Base-by-base conservation (phyloP, 35 echinoderm and acorn worm species). In the Heliocidaris erythrogramma region DNA sequence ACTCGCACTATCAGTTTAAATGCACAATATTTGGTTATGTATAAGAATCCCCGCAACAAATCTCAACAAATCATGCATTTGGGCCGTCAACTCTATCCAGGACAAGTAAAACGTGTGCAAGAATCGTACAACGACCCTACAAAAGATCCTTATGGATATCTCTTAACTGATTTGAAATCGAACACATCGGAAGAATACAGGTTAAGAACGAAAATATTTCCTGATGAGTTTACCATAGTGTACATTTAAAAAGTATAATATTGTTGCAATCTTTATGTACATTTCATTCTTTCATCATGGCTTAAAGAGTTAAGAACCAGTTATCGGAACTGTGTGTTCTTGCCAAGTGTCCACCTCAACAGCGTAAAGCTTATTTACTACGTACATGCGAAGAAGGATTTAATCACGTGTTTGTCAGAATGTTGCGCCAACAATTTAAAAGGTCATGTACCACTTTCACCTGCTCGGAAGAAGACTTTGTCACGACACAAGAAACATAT, bases 1-100 rank as follows among this genome's bases (percentile, higher is more conserved):
- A 94, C 93, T 84, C 93, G 93, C 30, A 94, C 93, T 31, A 94
- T 94, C 30, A 95, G 78, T 90, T 95, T 95, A 91, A 95, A 95
- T 47, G 85, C 85, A 16, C 94, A 95, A 9, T 95, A 95, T 65
- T 88, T 95, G 13, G 49, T 95, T 1, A 49, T 88, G 4, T 95
- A 49, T 65, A 95, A 95, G 71, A 95, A 95, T 48, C 94, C 85
- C 9, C 94, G 95, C 14, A 90, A 95, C 21, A 92, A 59, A 24
- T 95, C 95, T 31, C n/a, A n/a, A n/a, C 94, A 95, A 92, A 95
- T 95, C 18, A 71, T 48, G 35, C 47, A 95, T 92, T 78, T 95
- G 35, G 86, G 86, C 4, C 48, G 60, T 85, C 94, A 95, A 85
- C 88, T 95, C 16, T 95, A 95, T 49, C 94, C 94, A 5, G 94